Conservation (phyloP, 2,797 vertebrate species). For the Distichodus sexfasciatus region DNA sequence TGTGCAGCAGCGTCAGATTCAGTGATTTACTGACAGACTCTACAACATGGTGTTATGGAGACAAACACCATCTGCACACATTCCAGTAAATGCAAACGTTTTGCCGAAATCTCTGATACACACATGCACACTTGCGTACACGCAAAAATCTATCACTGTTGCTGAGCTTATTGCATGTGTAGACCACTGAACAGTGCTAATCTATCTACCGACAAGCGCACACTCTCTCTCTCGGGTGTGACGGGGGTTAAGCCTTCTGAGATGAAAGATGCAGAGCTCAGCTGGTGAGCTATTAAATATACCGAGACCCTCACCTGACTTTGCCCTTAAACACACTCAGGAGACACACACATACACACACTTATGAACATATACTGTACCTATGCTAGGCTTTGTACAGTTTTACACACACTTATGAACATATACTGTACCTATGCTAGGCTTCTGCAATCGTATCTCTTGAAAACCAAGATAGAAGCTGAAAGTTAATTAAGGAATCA, state of each 20-base stretch:
- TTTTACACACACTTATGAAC: slow-evolving; percentile 1
- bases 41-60: not conserved
- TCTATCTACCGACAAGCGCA: not conserved
- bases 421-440: not conserved
- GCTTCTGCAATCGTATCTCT: too few species aligned
- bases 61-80: not conserved
- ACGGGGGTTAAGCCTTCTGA: slow-evolving; percentile 2
- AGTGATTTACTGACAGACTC: slow-evolving; percentile 13
- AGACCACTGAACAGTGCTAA: not conserved
- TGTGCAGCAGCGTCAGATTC: slow-evolving; percentile 6
- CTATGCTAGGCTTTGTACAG: not conserved
- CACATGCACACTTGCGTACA: not conserved
- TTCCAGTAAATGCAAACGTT: not conserved
- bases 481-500: too few species aligned
- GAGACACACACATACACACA: slow-evolving; percentile 9
- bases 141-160: not conserved
- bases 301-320: slow-evolving; percentile 39
- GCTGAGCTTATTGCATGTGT: too few species aligned
- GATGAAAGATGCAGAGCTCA: slow-evolving; percentile 25
- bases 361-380: not conserved
- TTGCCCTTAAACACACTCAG: slow-evolving; percentile 24
- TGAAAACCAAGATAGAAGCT: too few species aligned
- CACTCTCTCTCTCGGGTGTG: too few species aligned
- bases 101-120: not conserved
- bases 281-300: slow-evolving; percentile 35